A percentile compares a stretch with the other conserved stretches of the same genome.
Conservation (phyloP, 2,888 invertebrate genomes). For the Chironomus tentans region DNA sequence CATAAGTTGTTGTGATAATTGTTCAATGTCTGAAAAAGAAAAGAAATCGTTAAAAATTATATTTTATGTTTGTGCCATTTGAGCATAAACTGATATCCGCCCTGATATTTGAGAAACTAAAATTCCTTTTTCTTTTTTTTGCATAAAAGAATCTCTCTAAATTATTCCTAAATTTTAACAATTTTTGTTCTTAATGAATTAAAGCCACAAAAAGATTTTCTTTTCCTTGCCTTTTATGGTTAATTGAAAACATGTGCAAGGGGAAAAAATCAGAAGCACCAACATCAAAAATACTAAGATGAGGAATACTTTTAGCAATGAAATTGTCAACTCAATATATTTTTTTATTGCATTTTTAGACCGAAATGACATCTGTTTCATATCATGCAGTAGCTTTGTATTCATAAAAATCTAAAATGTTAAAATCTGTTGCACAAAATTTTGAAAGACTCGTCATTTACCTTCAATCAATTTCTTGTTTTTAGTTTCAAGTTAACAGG, state of each 20-base stretch:
- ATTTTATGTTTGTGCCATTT: background rate
- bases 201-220: background rate
- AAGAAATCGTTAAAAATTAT: no score
- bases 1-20: slow-evolving; percentile 43
- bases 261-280: background rate
- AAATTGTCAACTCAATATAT: no score
- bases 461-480: background rate
- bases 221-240: background rate
- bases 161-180: no score
- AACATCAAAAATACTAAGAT: no score
- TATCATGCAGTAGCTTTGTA: background rate
- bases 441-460: background rate
- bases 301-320: no score
- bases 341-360: no score
- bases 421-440: background rate
- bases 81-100: background rate
- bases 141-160: no score
- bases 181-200: background rate
- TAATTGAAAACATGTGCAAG: background rate
- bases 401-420: background rate
- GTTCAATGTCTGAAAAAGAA: slow-evolving; percentile 39
- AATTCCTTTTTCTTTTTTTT: no score
- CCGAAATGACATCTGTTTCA: background rate
- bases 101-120: background rate
- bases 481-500: no score